phyloP scores from a whole-genome alignment of 1,140 invertebrate species.

The Augochlora pura region DNA sequence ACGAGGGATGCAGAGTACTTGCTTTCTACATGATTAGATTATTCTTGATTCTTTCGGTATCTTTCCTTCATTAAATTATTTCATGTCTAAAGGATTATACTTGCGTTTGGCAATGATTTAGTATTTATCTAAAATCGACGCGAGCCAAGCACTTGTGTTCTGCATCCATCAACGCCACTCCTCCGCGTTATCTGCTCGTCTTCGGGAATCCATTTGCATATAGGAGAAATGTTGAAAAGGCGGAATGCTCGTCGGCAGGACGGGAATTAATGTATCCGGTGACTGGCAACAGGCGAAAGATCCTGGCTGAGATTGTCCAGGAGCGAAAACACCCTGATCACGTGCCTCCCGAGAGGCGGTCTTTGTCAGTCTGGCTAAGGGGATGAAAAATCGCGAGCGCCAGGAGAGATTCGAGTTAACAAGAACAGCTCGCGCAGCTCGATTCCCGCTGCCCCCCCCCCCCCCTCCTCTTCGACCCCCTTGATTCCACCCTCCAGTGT shows the following conservation, averaged over 20 bases:
- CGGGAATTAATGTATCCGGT: conserved; percentile 54
- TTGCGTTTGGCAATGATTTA: no score
- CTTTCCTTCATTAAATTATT: no score
- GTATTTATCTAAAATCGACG: no score
- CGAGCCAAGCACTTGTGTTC: no score
- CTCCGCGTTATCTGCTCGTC: background rate
- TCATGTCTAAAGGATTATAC: no score
- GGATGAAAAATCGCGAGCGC: conserved; percentile 78
- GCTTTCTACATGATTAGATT: no score
- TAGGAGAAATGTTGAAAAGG: background rate
- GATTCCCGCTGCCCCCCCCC: conserved; percentile 53
- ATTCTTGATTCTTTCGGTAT: no score
- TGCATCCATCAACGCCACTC: background rate
- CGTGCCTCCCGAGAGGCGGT: conserved; percentile 54
- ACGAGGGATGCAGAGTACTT: background rate
- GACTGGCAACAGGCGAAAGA: conserved; percentile 57
- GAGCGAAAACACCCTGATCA: conserved; percentile 72
- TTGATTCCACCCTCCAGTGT: conserved; percentile 74
- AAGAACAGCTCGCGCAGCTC: conserved; percentile 73
- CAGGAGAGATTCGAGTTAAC: conserved; percentile 77
- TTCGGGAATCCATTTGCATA: conserved; percentile 17
- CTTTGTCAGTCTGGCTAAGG: conserved; percentile 71
- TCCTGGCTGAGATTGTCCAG: conserved; percentile 71
- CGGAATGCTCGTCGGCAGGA: background rate
- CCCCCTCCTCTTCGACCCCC: background rate